Percentiles rank a stretch among this genome's conserved stretches.
phyloP scores from a whole-genome alignment of 1,140 invertebrate species.

The Onthophagus taurus region DNA sequence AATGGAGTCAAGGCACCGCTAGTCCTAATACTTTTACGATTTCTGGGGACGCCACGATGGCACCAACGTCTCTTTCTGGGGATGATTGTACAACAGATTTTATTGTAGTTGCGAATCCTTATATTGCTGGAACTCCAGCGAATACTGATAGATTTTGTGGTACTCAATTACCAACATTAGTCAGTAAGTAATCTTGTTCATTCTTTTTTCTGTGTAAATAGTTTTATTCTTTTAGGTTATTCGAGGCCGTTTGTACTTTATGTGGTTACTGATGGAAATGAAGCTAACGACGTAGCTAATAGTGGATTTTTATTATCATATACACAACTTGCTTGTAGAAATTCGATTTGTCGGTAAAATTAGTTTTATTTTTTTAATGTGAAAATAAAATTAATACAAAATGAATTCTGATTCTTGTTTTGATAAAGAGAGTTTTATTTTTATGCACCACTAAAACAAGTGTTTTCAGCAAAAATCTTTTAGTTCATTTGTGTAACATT shows the following conservation, averaged over 20 bases:
- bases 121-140: slow-evolving; percentile 14
- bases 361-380: no score
- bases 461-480: no score
- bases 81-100: slow-evolving; percentile 57
- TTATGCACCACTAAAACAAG: no score
- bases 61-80: slow-evolving; percentile 43
- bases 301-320: slow-evolving; percentile 63
- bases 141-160: slow-evolving; percentile 64
- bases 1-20: slow-evolving; percentile 45
- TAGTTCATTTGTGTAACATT: no score
- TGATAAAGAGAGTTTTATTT: no score
- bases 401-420: no score
- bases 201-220: neutral
- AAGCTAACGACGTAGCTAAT: slow-evolving; percentile 52
- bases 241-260: slow-evolving; percentile 64
- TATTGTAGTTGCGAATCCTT: slow-evolving; percentile 54
- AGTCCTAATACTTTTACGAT: slow-evolving; percentile 56
- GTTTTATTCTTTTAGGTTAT: slow-evolving; percentile 38
- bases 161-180: slow-evolving; percentile 53
- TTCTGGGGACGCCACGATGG: slow-evolving; percentile 43
- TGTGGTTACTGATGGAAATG: slow-evolving; percentile 51
- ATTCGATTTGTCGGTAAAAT: no score
- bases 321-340: no score
- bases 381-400: no score
- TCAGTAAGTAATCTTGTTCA: slow-evolving; percentile 48